Base-by-base conservation (phyloP, 2,888 invertebrate species). In the Graphium colonna region DNA sequence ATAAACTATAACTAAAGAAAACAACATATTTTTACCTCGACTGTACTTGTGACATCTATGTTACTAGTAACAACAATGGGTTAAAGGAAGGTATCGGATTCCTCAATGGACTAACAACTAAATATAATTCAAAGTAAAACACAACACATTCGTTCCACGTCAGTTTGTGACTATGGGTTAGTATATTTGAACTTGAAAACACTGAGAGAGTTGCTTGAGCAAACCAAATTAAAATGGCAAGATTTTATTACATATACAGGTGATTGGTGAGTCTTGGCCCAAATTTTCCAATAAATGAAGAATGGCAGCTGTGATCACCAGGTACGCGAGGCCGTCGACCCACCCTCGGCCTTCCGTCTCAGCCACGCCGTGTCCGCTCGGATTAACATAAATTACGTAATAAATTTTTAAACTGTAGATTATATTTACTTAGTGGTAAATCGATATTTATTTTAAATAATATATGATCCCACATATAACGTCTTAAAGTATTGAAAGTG, bases 161-260 rank as follows among this genome's bases (percentile, higher is more conserved):
- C 28, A 41, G 17, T 49, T 53, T 49, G 48, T 44, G 48, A 53
- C 53, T 16, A 12, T 2, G 12, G 31, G 36, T 45, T 16, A 15
- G 7, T 1, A 28, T 9, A 16, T 39, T 16, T 21, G 10, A 13
- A 28, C 3, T 26, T 40, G 15, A 39, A 12, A n/a, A 53, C 43
- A 43, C 52, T 43, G 52, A 52, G 47, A 52, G 36, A 52, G 21
- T 46, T 43, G 17, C 38, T 44, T 45, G 18, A 51, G 42, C 41
- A 52, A 46, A 13, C 2, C 21, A 13, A 33, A 45, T 4, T 26
- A 13, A 21, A 38, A 3, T 31, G 51, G 44, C 51, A 44, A 51
- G 44, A 31, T 31, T 31, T 15, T n/a, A 15, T 5, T 4, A 13
- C 4, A 13, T 38, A n/a, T n/a, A n/a, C n/a, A n/a, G n/a, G n/a